phyloP scores from a whole-genome alignment of 2,888 invertebrate species.

The Monoplex corrugatus region DNA sequence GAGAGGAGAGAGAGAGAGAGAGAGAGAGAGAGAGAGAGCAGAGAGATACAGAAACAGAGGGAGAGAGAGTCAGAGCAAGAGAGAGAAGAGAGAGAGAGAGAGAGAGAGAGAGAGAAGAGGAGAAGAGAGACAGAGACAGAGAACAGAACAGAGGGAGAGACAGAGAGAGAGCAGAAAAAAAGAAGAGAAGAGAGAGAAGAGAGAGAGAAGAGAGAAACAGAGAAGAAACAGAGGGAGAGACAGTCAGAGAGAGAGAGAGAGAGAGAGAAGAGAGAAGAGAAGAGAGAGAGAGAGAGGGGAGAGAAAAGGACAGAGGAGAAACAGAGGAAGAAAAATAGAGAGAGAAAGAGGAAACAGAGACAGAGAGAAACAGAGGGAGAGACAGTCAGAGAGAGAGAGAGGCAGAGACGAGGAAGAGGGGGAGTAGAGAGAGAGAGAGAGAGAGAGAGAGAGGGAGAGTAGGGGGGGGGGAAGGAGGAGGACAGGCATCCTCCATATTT shows the following conservation, averaged over 20 bases:
- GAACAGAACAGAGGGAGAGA: neutral
- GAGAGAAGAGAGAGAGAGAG: neutral
- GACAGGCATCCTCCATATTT: neutral
- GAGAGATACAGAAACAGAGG: neutral
- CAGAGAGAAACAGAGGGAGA: constrained; percentile 16
- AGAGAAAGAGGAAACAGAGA: neutral
- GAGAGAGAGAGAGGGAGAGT: neutral
- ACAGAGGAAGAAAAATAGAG: neutral
- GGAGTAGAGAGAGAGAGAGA: neutral
- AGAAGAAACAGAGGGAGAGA: neutral
- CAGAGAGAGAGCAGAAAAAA: neutral
- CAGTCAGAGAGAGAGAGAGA: neutral
- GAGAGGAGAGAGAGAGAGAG: neutral
- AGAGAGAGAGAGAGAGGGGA: neutral
- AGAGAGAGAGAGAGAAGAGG: neutral
- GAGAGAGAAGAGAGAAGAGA: neutral
- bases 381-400: constrained; percentile 29
- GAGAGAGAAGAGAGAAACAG: too few relatives aligned
- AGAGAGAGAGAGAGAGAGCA: neutral
- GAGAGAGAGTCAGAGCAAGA: neutral
- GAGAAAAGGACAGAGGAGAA: neutral
- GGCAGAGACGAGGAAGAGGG: neutral
- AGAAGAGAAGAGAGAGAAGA: too few relatives aligned
- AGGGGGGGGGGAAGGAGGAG: neutral
- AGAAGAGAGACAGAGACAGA: neutral